phyloP scores from a whole-genome alignment of 2,797 vertebrate species.

The Thamnophis elegans region DNA sequence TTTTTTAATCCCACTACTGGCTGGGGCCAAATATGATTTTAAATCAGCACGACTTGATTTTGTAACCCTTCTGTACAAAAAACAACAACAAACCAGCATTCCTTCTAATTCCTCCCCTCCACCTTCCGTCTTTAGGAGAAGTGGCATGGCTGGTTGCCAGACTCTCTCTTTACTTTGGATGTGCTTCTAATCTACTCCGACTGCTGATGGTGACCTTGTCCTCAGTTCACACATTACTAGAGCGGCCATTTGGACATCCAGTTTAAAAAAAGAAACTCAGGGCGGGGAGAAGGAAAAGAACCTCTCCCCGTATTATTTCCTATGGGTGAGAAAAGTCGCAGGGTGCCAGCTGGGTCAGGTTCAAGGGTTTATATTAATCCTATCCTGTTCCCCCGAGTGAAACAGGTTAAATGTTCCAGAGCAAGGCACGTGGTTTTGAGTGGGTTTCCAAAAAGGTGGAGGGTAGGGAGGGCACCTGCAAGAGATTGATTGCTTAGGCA shows the following conservation, averaged over 20 bases:
- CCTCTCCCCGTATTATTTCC: slow-evolving; percentile 55
- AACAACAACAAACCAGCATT: neutral
- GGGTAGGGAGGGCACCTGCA: neutral
- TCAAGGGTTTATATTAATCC: slow-evolving; percentile 57
- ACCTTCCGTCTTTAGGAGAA: neutral
- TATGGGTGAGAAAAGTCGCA: slow-evolving; percentile 58
- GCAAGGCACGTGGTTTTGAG: slow-evolving; percentile 17
- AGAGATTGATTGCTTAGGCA: neutral
- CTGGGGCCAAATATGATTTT: neutral
- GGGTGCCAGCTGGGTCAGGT: slow-evolving; percentile 60
- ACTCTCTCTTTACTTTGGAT: slow-evolving; percentile 60
- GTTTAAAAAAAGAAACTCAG: slow-evolving; percentile 47
- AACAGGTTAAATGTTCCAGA: slow-evolving; percentile 29
- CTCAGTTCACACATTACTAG: slow-evolving; percentile 52
- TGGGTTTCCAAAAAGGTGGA: neutral
- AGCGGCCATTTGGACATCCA: slow-evolving; percentile 57
- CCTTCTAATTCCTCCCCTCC: neutral
- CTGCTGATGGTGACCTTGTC: slow-evolving; percentile 55
- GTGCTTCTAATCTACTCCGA: slow-evolving; percentile 54
- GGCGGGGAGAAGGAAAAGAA: neutral
- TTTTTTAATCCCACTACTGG: too few species aligned
- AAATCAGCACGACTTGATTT: neutral
- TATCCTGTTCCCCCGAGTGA: slow-evolving; percentile 58
- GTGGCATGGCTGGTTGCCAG: neutral
- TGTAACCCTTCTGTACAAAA: neutral